Percentiles rank a stretch among this genome's conserved stretches.
Conservation (phyloP, 1,140 invertebrate genomes). For the Drosophila busckii region DNA sequence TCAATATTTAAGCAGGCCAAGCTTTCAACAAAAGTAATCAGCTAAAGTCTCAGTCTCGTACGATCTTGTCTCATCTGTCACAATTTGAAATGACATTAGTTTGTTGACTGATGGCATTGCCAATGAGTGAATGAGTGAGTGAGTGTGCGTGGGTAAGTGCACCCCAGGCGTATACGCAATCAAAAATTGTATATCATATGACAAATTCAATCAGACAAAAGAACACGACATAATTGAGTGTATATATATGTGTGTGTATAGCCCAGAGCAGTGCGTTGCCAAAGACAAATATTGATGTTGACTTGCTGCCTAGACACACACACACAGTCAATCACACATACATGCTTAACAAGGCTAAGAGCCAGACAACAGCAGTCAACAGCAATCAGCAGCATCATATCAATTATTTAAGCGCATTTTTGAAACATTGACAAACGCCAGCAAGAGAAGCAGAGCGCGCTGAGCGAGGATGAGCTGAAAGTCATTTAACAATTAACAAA, state of each 20-base stretch:
- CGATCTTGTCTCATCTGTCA: slow-evolving; percentile 22
- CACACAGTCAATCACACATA: slow-evolving; percentile 10
- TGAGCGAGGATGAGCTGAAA: slow-evolving; percentile 11
- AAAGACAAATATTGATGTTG: slow-evolving; percentile 34
- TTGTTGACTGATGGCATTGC: slow-evolving; percentile 14
- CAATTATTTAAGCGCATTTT: slow-evolving; percentile 71
- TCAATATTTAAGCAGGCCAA: slow-evolving; percentile 54
- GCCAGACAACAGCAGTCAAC: slow-evolving; percentile 33
- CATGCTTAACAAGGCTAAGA: slow-evolving; percentile 20
- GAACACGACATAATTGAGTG: slow-evolving; percentile 60
- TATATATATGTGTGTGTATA: slow-evolving; percentile 35
- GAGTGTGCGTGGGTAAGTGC: not conserved
- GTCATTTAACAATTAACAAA: too few relatives aligned
- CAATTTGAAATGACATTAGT: slow-evolving; percentile 41
- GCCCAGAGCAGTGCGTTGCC: slow-evolving; percentile 19
- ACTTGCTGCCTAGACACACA: slow-evolving; percentile 39
- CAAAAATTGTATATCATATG: slow-evolving; percentile 70
- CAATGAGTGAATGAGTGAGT: slow-evolving; percentile 1
- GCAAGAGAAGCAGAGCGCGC: slow-evolving; percentile 6
- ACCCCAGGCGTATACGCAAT: slow-evolving; percentile 59
- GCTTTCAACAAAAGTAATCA: slow-evolving; percentile 21
- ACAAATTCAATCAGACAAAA: slow-evolving; percentile 75
- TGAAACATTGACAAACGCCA: slow-evolving; percentile 59
- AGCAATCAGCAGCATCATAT: slow-evolving; percentile 37
- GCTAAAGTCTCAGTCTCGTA: slow-evolving; percentile 11